These are phyloP conservation scores for Hippocampus barbouri DNA, from an alignment of 2,113 vertebrate species.

Conservation along the genomic window DNA sequence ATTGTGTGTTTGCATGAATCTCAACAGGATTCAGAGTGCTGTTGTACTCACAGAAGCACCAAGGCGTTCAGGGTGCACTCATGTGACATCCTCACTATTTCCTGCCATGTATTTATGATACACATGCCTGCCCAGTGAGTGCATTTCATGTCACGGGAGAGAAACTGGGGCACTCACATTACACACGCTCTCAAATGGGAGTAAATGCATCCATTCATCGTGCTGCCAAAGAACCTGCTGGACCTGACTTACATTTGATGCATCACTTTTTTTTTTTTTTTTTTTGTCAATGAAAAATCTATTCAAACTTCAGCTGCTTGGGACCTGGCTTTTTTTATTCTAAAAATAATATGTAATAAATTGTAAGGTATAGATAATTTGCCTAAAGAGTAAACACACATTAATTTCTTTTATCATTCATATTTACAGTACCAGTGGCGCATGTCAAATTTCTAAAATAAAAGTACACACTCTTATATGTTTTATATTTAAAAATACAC, in stretches of 20 bases:
- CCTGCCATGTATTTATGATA: not conserved
- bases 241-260: constrained; percentile 25
- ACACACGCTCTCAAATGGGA: constrained; percentile 20
- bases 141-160: constrained; percentile 1
- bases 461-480: no score
- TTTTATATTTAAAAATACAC: no score
- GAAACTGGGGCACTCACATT: constrained; percentile 36
- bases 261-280: not conserved
- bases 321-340: no score
- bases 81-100: not conserved
- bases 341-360: no score
- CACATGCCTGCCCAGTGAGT: not conserved
- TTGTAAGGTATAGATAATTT: no score
- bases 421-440: no score
- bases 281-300: no score
- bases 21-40: constrained; percentile 7
- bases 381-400: no score
- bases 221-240: constrained; percentile 24
- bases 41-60: not conserved
- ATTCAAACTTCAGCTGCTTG: no score
- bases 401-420: no score
- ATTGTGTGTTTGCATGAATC: constrained; percentile 20
- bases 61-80: not conserved
- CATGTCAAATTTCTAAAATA: no score
- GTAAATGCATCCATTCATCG: constrained; percentile 47